phyloP scores from a whole-genome alignment of 2,797 vertebrate genomes.

The Cynodonichthys magdalenae region DNA sequence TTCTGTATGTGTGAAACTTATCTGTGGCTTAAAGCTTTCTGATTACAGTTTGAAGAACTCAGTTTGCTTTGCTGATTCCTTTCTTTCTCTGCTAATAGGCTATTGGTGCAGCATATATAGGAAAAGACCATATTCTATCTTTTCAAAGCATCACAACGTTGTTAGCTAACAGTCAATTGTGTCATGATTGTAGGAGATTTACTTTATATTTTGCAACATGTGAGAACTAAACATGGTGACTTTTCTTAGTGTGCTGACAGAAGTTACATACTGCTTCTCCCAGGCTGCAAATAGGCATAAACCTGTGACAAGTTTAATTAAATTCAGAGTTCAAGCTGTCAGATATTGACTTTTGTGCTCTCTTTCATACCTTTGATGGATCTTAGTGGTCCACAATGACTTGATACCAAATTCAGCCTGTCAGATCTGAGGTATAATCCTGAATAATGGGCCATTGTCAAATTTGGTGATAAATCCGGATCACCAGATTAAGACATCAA shows the following conservation, averaged over 20 bases:
- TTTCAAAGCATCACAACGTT: not conserved
- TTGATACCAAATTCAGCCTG: conserved; percentile 42
- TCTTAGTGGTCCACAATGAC: conserved; percentile 55
- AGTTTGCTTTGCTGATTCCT: no score
- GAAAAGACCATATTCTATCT: no score
- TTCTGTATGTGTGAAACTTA: no score
- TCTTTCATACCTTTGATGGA: conserved; percentile 60
- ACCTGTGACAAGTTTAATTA: conserved; percentile 72
- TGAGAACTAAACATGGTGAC: conserved; percentile 35
- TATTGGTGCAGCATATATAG: no score
- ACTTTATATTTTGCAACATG: conserved; percentile 20
- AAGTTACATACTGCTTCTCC: conserved; percentile 38
- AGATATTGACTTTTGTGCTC: conserved; percentile 42
- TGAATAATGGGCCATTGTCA: conserved; percentile 51
- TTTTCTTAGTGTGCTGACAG: conserved; percentile 36
- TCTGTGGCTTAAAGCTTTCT: no score
- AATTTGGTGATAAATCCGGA: conserved; percentile 40
- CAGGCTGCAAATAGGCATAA: conserved; percentile 59
- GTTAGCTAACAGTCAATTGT: not conserved
- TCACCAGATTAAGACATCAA: conserved; percentile 26
- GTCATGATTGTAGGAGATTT: not conserved
- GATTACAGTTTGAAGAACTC: no score
- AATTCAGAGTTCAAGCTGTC: conserved; percentile 63
- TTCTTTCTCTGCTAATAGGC: no score
- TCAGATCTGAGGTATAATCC: conserved; percentile 42